Base-by-base conservation (phyloP, 64 coral and sea anemone species). In the Acropora tenuis region DNA sequence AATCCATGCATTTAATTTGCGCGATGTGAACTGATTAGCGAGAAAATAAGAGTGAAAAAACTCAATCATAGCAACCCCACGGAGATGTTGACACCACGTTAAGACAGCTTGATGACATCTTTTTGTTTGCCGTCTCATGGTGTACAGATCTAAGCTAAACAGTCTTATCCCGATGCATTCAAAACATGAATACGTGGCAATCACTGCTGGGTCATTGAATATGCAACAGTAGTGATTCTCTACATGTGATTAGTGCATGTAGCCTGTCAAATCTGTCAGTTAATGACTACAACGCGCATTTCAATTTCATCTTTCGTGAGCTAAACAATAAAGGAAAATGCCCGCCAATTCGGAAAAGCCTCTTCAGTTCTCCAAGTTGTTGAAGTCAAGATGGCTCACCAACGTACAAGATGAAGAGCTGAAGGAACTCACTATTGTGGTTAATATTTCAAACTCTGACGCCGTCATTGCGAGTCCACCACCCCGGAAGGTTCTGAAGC, bases 351-450 rank as follows among this genome's bases (percentile, higher is more conserved):
- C 47, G 10, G 67, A 78, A 84, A 73, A 48, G 42, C 49, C 48
- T 19, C 73, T 93, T 18, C 57, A 82, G 10, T 95, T 95, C 88
- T 92, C 94, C 1, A 92, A 95, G 18, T 88, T 83, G 43, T 78
- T 95, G 9, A 88, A 78, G 4, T 63, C 94, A 19, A 50, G 50
- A 41, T 95, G 89, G 94, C 48, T 95, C 48, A 95, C 77, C 15
- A 74, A 88, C 46, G 94, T 81, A 1, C 69, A 92, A 82, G 83
- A 95, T 69, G 74, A 78, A 40, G 41, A 88, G 15, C 13, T 95
- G 47, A 52, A 67, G 84, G 88, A 95, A 19, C 77, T 67, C 55
- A 95, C 89, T 1, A 92, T 95, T 43, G 89, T 95, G 6, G 88
- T 91, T 3, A 95, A 95, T 61, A 87, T 95, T 63, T 86, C 89